phyloP scores from a whole-genome alignment of 2,113 vertebrate species.

The Coturnix japonica region DNA sequence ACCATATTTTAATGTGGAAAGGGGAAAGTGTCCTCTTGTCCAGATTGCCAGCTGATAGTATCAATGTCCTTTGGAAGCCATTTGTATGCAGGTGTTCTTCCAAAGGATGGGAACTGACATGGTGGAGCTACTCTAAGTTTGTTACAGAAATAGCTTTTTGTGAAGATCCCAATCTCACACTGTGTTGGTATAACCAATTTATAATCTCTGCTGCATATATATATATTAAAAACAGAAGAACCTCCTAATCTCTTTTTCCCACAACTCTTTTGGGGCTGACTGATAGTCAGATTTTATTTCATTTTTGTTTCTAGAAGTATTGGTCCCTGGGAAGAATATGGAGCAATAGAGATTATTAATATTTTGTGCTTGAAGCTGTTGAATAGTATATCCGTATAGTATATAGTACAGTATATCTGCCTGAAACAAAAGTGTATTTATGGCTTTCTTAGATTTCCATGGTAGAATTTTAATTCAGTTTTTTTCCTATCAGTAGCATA shows the following conservation, averaged over 20 bases:
- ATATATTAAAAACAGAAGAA: not conserved
- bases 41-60: not conserved
- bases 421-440: not conserved
- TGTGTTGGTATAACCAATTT: not conserved
- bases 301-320: not conserved
- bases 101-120: not conserved
- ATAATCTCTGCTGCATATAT: no score
- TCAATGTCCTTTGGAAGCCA: not conserved
- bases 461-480: not conserved
- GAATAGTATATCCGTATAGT: not conserved
- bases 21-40: not conserved
- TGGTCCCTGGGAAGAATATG: not conserved
- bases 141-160: not conserved
- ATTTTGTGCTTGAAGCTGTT: not conserved
- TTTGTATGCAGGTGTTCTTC: not conserved
- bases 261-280: not conserved
- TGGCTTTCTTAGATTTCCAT: not conserved
- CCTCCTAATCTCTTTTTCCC: not conserved
- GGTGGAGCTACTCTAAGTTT: not conserved
- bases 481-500: not conserved
- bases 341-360: not conserved
- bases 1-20: not conserved
- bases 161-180: not conserved
- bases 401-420: fast-evolving
- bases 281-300: not conserved